Evolutionary conservation across 35 echinoderm and acorn worm genomes (phyloP).

Genomic region (Strongylocentrotus purpuratus): DNA sequence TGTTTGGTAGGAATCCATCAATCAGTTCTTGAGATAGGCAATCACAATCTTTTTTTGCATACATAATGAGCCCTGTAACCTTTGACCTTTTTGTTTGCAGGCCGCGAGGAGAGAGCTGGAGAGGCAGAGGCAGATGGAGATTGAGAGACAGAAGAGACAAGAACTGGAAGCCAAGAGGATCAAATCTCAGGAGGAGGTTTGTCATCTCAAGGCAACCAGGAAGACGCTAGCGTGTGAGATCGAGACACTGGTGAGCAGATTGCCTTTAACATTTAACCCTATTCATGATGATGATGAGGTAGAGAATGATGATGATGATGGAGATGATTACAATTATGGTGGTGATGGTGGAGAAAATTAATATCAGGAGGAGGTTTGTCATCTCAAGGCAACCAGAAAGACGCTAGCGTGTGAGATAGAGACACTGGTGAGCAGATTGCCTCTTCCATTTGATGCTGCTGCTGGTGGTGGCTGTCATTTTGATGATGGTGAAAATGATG

Average conservation of each 20-base stretch:
- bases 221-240: not conserved
- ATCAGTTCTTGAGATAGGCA: too few relatives aligned
- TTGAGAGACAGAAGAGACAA: slow-evolving; percentile 81
- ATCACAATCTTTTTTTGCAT: too few relatives aligned
- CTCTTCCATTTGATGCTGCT: too few relatives aligned
- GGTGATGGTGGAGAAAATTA: slow-evolving; percentile 57
- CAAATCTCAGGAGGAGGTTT: slow-evolving; percentile 84
- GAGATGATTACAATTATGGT: not conserved
- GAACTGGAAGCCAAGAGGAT: slow-evolving; percentile 89
- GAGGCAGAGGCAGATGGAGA: slow-evolving; percentile 88
- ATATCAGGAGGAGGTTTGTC: slow-evolving; percentile 85
- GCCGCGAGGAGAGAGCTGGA: slow-evolving; percentile 91
- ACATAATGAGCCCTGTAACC: too few relatives aligned
- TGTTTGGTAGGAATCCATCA: too few relatives aligned
- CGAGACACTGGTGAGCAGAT: too few relatives aligned
- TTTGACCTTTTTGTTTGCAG: slow-evolving; percentile 66
- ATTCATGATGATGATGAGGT: too few relatives aligned
- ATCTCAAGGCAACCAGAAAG: slow-evolving; percentile 92
- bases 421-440: slow-evolving; percentile 63
- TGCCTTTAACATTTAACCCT: too few relatives aligned
- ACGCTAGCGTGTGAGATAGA: slow-evolving; percentile 92
- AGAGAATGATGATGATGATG: too few relatives aligned
- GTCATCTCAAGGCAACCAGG: slow-evolving; percentile 48
- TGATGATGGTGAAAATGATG: not conserved
- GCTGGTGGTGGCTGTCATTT: too few relatives aligned